Percentiles rank a stretch among this genome's conserved stretches.
phyloP scores from a whole-genome alignment of 2,888 invertebrate species.

The Diarsia rubi region DNA sequence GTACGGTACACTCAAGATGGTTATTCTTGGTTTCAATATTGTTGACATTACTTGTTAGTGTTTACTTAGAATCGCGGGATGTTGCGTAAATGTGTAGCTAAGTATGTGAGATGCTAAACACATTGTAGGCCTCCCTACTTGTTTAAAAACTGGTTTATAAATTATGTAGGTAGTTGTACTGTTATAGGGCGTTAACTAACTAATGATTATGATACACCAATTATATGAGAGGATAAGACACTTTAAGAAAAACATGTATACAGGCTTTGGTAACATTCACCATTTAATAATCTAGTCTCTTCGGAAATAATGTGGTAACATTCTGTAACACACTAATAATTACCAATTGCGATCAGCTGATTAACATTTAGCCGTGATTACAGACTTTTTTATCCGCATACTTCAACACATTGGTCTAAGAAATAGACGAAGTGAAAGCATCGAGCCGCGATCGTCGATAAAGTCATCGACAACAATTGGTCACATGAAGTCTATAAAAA shows the following conservation, averaged over 20 bases:
- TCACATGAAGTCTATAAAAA: slow-evolving; percentile 77
- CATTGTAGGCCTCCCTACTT: slow-evolving; percentile 8
- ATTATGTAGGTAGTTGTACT: not conserved
- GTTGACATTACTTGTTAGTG: slow-evolving; percentile 43
- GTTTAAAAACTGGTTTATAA: slow-evolving; percentile 23
- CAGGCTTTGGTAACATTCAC: not conserved
- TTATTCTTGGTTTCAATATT: slow-evolving; percentile 23
- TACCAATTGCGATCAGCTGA: slow-evolving; percentile 50
- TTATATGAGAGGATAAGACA: not conserved
- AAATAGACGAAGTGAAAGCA: slow-evolving; percentile 82
- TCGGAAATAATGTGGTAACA: slow-evolving; percentile 35
- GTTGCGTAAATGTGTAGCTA: slow-evolving; percentile 35
- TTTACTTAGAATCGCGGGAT: slow-evolving; percentile 31
- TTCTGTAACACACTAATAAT: slow-evolving; percentile 43
- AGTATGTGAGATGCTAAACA: slow-evolving; percentile 33
- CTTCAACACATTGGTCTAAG: slow-evolving; percentile 55
- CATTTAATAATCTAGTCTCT: slow-evolving; percentile 11
- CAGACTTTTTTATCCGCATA: slow-evolving; percentile 58
- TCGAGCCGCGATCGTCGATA: slow-evolving; percentile 72
- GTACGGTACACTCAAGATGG: not conserved
- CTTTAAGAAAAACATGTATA: not conserved
- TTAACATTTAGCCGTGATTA: slow-evolving; percentile 63
- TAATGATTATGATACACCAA: not conserved
- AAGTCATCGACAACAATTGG: slow-evolving; percentile 78
- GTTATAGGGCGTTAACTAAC: not conserved